These are phyloP conservation scores for Athalia rosae DNA, from an alignment of 2,888 invertebrate species.

Conservation along the genomic window DNA sequence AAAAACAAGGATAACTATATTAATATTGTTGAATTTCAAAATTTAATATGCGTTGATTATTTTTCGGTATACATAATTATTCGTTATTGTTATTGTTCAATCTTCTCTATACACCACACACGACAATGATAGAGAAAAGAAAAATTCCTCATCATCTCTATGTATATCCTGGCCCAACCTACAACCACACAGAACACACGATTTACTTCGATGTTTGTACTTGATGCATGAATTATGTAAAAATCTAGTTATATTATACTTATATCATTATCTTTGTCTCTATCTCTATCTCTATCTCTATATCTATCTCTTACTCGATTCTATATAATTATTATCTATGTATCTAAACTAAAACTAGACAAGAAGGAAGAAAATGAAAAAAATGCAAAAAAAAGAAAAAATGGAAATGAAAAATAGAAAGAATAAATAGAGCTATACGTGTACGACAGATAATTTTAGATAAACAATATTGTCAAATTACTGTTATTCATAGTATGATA, in stretches of 20 bases:
- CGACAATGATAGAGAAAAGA: too few species aligned
- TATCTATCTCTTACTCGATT: not conserved
- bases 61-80: too few species aligned
- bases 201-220: not conserved
- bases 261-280: not conserved
- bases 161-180: too few species aligned
- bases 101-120: too few species aligned
- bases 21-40: too few species aligned
- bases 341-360: not conserved
- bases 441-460: conserved; percentile 45
- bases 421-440: conserved; percentile 23
- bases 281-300: not conserved
- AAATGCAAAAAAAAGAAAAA: not conserved
- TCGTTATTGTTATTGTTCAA: too few species aligned
- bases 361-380: not conserved
- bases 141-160: too few species aligned
- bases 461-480: conserved; percentile 8
- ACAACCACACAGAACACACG: too few species aligned
- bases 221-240: too few species aligned
- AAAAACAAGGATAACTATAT: too few species aligned
- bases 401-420: not conserved
- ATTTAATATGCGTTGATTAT: too few species aligned
- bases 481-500: not conserved
- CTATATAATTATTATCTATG: not conserved
- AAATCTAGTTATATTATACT: not conserved